phyloP scores from a whole-genome alignment of 2,113 vertebrate species.

The Ondatra zibethicus region DNA sequence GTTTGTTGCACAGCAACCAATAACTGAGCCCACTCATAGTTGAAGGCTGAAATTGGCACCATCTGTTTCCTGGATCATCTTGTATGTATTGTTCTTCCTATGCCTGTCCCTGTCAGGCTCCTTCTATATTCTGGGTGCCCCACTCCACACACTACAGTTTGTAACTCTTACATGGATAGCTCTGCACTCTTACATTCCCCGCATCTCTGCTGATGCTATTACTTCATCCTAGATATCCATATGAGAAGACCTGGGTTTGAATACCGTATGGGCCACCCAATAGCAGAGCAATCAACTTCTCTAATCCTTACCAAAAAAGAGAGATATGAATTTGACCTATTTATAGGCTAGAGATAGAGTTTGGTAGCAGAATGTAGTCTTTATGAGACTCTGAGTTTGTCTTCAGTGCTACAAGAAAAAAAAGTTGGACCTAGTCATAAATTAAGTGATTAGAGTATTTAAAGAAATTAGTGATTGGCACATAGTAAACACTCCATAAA shows the following conservation, averaged over 20 bases:
- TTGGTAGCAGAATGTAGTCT: not conserved
- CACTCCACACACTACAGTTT: not conserved
- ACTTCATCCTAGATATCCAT: not conserved
- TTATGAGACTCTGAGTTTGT: not conserved
- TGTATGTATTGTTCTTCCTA: not conserved
- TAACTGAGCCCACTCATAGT: not conserved
- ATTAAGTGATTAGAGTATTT: slow-evolving; percentile 3
- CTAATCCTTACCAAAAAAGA: not conserved
- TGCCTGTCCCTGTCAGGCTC: no score
- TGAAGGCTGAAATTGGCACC: not conserved
- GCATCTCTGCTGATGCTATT: not conserved
- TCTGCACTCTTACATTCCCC: not conserved
- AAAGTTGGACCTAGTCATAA: not conserved
- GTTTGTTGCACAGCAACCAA: not conserved
- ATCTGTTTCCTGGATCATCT: not conserved
- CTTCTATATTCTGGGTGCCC: not conserved
- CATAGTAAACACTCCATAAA: slow-evolving; percentile 5
- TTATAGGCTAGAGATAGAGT: not conserved
- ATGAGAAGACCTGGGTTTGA: not conserved
- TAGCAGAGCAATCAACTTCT: not conserved
- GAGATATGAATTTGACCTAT: not conserved
- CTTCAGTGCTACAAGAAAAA: not conserved
- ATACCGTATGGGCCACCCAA: not conserved
- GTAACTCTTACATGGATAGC: not conserved
- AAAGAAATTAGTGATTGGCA: not conserved